A percentile compares a stretch with the other conserved stretches of the same genome.
Evolutionary conservation across 2,888 invertebrate genomes (phyloP).

Genomic region (Cheilosia vulpina): DNA sequence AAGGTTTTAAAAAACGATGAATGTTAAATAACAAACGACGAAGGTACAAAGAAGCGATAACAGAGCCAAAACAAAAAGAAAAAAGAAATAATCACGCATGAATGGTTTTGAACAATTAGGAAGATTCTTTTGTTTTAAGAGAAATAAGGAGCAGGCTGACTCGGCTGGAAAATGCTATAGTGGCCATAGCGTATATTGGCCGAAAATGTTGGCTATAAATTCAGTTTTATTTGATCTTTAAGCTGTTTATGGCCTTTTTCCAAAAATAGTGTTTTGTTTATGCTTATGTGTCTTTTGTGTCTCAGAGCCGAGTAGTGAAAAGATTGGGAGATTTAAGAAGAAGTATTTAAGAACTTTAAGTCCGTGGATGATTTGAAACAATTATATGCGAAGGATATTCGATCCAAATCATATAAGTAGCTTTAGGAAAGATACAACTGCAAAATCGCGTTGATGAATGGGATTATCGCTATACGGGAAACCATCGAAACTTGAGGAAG

Average conservation of each 20-base stretch:
- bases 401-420: no score
- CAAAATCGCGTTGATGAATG: no score
- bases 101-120: constrained; percentile 43
- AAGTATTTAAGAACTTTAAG: no score
- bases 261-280: constrained; percentile 28
- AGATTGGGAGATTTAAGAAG: no score
- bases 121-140: constrained; percentile 26
- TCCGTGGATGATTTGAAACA: no score
- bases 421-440: no score
- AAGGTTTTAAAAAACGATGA: constrained; percentile 26
- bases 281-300: no score
- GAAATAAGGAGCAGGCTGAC: not conserved
- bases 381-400: no score
- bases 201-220: constrained; percentile 42
- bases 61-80: not conserved
- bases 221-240: constrained; percentile 44
- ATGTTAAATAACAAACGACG: constrained; percentile 19
- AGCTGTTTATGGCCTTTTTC: constrained; percentile 14
- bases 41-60: not conserved
- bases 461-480: no score
- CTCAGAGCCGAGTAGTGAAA: no score
- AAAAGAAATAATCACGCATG: constrained; percentile 38
- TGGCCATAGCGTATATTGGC: constrained; percentile 2
- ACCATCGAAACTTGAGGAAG: no score
- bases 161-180: constrained; percentile 4